Evolutionary conservation across 2,113 vertebrate genomes (phyloP).

Genomic region (Tapirus terrestris): DNA sequence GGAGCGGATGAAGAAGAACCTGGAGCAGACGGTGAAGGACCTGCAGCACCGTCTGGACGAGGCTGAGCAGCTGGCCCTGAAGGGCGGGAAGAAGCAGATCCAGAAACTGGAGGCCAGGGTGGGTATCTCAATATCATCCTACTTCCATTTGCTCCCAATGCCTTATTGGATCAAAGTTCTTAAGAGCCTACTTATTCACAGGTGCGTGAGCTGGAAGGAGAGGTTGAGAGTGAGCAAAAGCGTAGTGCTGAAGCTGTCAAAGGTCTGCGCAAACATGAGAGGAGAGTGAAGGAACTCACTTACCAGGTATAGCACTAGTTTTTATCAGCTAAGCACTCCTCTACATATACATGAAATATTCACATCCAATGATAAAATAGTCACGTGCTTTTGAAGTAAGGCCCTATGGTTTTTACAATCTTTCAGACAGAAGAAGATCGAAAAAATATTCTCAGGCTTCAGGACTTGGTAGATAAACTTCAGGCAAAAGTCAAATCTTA

Average conservation of each 20-base stretch:
- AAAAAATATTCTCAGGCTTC: constrained; percentile 88
- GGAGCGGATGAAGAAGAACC: too few species aligned
- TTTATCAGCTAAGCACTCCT: not conserved
- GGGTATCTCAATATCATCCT: not conserved
- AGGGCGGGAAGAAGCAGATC: constrained; percentile 91
- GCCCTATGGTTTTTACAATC: not conserved
- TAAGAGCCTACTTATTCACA: constrained; percentile 65
- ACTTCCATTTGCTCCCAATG: not conserved
- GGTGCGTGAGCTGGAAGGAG: constrained; percentile 91
- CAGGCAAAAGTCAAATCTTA: constrained; percentile 89
- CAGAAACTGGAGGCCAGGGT: constrained; percentile 92
- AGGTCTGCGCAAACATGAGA: constrained; percentile 89
- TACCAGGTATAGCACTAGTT: constrained; percentile 85
- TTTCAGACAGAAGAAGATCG: constrained; percentile 87
- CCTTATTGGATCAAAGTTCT: not conserved
- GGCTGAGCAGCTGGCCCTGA: constrained; percentile 88
- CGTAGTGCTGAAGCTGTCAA: constrained; percentile 85
- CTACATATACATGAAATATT: not conserved
- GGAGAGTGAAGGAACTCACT: constrained; percentile 89
- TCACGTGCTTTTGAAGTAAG: not conserved
- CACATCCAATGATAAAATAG: not conserved
- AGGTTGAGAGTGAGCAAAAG: constrained; percentile 91
- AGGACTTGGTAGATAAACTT: constrained; percentile 89
- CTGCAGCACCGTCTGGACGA: too few species aligned
- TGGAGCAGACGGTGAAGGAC: too few species aligned